Evolutionary conservation across 2,888 invertebrate species (phyloP), one percentile per base, ranked within the genome.

Genomic region (Athripsodes cinereus): DNA sequence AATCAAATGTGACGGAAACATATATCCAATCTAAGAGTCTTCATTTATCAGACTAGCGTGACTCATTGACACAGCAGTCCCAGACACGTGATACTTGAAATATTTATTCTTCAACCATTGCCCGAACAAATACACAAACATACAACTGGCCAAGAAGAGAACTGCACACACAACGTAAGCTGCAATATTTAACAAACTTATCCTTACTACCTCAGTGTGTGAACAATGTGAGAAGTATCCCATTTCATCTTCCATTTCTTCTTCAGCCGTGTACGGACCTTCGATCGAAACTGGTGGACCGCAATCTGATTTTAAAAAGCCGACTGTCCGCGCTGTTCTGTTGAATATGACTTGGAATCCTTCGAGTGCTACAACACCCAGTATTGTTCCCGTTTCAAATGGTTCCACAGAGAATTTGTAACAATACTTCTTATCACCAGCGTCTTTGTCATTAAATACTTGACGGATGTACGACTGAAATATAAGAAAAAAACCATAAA

Each of bases 331-430:
- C 13, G 72, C 73, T 21, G 78, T 74, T 61, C 76, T 71, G 65
- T 80, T 79, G 68, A 80, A 80, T 52, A 74, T 54, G 1, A 78
- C 73, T 72, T 75, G 68, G 40, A 78, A 70, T 2, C 80, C 80
- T 66, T 80, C 80, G 76, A 80, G 75, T 0, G 77, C 78, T 0
- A 76, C 76, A 55, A 78, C 78, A 0, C 80, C 80, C 0, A 80
- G 67, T 0, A 80, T 75, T 0, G 76, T 78, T 54, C 75, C 76
- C 1, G 69, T 67, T 0, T 72, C 71, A 0, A 76, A 75, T 0
- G 72, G 69, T 49, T 78, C 76, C 1, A 80, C 63, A 0, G 78
- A 78, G 52, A 80, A 63, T 58, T 79, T 78, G 67, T 79, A 80
- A 65, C 80, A 80, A 63, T 71, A 77, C 55, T 75, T 71, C 0